Evolutionary conservation across 2,888 invertebrate genomes (phyloP).

Genomic region (Ormyrus thymus): DNA sequence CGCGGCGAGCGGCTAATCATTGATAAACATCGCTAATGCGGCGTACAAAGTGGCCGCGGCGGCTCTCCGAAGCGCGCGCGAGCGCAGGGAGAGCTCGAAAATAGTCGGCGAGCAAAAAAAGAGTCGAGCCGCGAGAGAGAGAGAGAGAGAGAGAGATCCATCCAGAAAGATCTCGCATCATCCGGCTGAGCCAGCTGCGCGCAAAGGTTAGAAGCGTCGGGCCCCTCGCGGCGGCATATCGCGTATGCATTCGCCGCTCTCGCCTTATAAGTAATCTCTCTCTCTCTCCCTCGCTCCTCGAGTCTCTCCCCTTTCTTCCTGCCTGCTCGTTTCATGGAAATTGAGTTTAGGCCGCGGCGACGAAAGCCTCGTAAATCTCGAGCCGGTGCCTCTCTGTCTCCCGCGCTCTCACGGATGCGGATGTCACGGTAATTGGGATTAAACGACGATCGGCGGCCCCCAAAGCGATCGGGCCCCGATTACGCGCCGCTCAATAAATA

Average conservation of each 20-base stretch:
- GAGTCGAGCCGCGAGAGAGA: not conserved
- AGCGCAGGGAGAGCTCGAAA: not conserved
- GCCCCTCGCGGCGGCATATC: not conserved
- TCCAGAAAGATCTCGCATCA: conserved; percentile 37
- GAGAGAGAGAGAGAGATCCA: not conserved
- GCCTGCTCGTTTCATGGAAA: conserved; percentile 45
- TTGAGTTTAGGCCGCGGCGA: conserved; percentile 41
- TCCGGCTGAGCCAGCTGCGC: conserved; percentile 5
- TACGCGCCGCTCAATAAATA: conserved; percentile 47
- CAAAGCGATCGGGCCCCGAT: conserved; percentile 35
- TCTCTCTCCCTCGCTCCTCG: not conserved
- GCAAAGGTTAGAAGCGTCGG: not conserved
- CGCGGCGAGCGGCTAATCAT: conserved; percentile 28
- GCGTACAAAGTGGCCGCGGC: conserved; percentile 26
- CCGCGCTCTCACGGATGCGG: conserved; percentile 56
- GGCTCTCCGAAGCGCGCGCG: conserved; percentile 1
- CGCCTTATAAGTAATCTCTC: conserved; percentile 53
- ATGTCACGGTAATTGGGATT: conserved; percentile 63
- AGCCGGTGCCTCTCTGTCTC: not conserved
- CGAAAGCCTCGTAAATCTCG: conserved; percentile 52
- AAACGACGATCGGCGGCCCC: conserved; percentile 57
- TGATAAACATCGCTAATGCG: conserved; percentile 45
- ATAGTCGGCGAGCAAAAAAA: not conserved
- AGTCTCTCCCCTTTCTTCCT: not conserved
- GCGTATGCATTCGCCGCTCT: conserved; percentile 13